These are phyloP conservation scores for Enteromius anoplus DNA, from an alignment of 2,797 vertebrate genomes.

Conservation along the genomic window DNA sequence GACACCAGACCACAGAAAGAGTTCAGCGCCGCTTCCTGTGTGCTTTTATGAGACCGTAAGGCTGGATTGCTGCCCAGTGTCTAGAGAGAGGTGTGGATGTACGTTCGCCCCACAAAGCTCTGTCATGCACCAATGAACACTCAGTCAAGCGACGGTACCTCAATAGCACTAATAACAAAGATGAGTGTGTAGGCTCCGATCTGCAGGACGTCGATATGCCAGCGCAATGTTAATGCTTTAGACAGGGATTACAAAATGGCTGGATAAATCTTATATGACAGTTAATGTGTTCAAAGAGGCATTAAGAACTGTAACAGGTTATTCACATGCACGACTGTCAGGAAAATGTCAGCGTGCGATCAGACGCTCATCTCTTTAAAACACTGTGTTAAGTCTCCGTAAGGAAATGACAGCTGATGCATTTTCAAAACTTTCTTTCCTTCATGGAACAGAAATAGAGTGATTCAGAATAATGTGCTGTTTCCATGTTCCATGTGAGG, in stretches of 20 bases:
- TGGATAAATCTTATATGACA: constrained; percentile 35
- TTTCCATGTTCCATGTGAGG: not conserved
- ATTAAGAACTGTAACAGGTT: constrained; percentile 38
- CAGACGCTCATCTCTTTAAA: not conserved
- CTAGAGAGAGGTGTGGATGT: constrained; percentile 40
- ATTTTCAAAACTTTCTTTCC: not conserved
- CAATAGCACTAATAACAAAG: constrained; percentile 47
- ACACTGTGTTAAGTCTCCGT: not conserved
- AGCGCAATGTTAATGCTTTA: constrained; percentile 23
- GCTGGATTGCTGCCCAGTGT: constrained; percentile 32
- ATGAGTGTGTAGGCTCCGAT: constrained; percentile 44
- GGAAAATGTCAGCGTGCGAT: not conserved
- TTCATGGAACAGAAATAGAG: not conserved
- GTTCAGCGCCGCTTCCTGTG: constrained; percentile 10
- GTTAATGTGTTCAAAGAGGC: constrained; percentile 32
- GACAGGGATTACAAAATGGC: constrained; percentile 29
- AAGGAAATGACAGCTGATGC: constrained; percentile 7
- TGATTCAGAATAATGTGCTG: not conserved
- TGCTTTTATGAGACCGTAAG: constrained; percentile 20
- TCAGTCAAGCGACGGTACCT: constrained; percentile 46
- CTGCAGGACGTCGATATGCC: constrained; percentile 45
- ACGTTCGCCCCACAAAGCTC: constrained; percentile 38
- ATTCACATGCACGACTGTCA: constrained; percentile 24
- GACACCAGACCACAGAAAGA: constrained; percentile 31
- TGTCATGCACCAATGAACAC: constrained; percentile 39